Evolutionary conservation across 2,113 vertebrate genomes (phyloP).

Genomic region (Trogon surrucura): DNA sequence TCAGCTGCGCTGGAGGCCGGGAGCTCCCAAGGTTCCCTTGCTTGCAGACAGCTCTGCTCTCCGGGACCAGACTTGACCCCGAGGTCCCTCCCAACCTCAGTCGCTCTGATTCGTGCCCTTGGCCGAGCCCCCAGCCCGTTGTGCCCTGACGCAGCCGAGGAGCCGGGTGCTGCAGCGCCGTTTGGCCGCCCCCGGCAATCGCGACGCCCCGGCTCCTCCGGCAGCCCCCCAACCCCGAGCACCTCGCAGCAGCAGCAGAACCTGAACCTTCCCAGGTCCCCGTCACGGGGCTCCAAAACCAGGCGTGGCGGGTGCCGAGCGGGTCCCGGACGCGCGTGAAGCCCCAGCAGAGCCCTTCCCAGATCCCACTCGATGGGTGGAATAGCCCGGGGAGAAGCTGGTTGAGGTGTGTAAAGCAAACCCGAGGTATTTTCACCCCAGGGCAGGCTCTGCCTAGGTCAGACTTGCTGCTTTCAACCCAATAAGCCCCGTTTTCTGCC

Average conservation of each 20-base stretch:
- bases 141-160: neutral
- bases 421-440: neutral
- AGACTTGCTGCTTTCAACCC: neutral
- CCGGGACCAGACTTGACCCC: rapidly evolving
- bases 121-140: neutral
- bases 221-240: neutral
- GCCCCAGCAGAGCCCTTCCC: neutral
- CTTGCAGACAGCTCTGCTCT: neutral
- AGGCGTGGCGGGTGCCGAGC: no score
- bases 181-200: rapidly evolving
- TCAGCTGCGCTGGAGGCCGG: neutral
- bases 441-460: rapidly evolving
- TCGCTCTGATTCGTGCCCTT: neutral
- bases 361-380: rapidly evolving
- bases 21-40: neutral
- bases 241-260: neutral
- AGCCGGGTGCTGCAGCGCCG: rapidly evolving
- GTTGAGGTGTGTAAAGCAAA: neutral
- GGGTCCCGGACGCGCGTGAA: no score
- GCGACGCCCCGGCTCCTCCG: neutral
- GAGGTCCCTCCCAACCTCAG: neutral
- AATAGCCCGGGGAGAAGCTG: neutral
- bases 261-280: neutral
- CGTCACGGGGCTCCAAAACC: neutral
- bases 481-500: neutral